phyloP scores from a whole-genome alignment of 2,113 vertebrate genomes.

The Dolichallabes microphthalmus region DNA sequence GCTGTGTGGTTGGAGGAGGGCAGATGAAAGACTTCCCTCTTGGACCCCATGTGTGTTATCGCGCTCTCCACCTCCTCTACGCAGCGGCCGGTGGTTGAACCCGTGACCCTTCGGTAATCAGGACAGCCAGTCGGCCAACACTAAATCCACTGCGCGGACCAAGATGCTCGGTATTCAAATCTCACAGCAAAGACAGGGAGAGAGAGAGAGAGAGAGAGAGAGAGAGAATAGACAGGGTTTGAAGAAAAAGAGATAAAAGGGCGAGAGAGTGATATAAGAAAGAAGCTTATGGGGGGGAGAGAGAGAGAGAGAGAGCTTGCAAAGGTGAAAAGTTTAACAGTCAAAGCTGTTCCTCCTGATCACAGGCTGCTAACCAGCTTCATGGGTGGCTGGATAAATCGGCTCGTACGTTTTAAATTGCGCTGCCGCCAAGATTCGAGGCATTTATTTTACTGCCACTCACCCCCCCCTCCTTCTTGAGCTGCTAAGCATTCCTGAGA shows the following conservation, averaged over 20 bases:
- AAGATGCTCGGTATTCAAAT: conserved; percentile 53
- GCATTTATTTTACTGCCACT: conserved; percentile 74
- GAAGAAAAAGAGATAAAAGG: conserved; percentile 16
- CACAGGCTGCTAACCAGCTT: conserved; percentile 98
- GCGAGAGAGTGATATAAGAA: conserved; percentile 17
- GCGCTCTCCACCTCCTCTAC: conserved; percentile 64
- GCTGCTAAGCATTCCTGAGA: conserved; percentile 41
- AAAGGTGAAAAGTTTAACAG: conserved; percentile 99
- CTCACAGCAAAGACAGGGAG: conserved; percentile 23
- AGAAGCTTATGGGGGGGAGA: not conserved
- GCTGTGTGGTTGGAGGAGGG: conserved; percentile 42
- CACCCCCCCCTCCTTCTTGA: conserved; percentile 43
- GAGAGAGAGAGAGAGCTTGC: conserved; percentile 50
- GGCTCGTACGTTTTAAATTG: conserved; percentile 77
- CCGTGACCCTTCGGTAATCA: conserved; percentile 55
- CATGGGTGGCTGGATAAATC: conserved; percentile 98
- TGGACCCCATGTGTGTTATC: conserved; percentile 69
- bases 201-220: not conserved
- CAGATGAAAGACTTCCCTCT: conserved; percentile 49
- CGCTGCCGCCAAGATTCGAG: conserved; percentile 86
- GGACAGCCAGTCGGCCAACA: conserved; percentile 57
- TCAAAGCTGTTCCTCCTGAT: conserved; percentile 99
- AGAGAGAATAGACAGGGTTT: not conserved
- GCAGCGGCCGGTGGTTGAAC: conserved; percentile 67
- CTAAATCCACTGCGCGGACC: conserved; percentile 50